Evolutionary conservation across 2,113 vertebrate species (phyloP).

Genomic region (Halcyon malimbica): DNA sequence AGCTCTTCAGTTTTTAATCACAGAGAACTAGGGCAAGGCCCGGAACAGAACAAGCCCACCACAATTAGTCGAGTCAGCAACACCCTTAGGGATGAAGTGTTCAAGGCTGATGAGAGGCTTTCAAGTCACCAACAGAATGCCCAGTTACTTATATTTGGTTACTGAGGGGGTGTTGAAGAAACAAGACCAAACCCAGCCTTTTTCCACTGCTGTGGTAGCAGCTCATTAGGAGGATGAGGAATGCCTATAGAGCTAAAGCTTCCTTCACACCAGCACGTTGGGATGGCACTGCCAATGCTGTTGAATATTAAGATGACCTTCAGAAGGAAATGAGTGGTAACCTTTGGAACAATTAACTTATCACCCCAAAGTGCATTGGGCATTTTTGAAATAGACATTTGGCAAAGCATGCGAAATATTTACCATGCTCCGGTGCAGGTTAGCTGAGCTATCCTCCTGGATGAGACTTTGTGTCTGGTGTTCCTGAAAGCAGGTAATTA

Average conservation of each 20-base stretch:
- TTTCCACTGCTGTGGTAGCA: background rate
- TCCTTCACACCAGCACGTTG: background rate
- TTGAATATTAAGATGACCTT: background rate
- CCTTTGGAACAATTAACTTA: background rate
- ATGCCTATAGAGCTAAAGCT: background rate
- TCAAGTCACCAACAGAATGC: background rate
- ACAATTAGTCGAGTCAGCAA: background rate
- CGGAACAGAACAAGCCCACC: background rate
- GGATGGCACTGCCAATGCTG: background rate
- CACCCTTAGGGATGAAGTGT: background rate
- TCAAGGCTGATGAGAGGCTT: background rate
- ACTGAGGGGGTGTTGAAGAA: background rate
- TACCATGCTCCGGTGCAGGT: background rate
- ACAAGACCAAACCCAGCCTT: background rate
- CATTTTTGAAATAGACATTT: background rate
- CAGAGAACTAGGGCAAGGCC: background rate
- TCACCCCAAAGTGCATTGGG: background rate
- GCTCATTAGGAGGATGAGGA: background rate
- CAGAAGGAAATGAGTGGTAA: background rate
- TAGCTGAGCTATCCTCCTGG: background rate
- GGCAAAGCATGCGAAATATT: background rate
- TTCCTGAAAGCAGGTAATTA: background rate
- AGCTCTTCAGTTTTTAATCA: background rate
- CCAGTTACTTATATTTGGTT: background rate
- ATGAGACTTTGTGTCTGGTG: background rate